Base-by-base conservation (phyloP, 2,797 vertebrate genomes). In the Anomalospiza imberbis region DNA sequence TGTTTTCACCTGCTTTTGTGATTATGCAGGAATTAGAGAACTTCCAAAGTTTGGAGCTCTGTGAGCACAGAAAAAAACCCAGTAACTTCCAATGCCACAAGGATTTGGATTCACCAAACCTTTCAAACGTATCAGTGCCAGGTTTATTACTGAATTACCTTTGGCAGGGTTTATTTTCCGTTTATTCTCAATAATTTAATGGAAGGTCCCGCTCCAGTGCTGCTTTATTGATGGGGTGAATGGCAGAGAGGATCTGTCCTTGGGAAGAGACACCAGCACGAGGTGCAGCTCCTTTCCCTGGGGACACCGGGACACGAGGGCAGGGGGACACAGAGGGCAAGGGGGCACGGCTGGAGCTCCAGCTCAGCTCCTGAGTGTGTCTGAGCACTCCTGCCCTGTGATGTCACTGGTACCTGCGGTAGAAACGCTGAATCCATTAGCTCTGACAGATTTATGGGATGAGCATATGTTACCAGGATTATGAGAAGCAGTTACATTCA, bases 11-110 rank as follows among this genome's bases (percentile, higher is more conserved):
- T 75, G n/a, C 19, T 73, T 73, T 83, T 88, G 44, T 62, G 40
- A 47, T 78, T 58, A 34, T 89, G 82, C 83, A 74, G 36, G 90
- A 93, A 94, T 10, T 47, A 89, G 94, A 68, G 74, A 21, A 73
- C 65, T 94, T 82, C 68, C 29, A 66, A 18, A 45, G 79, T 94
- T 91, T 95, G 93, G 72, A 94, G 94, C 65, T 95, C 90, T 85
- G 71, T 15, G 80, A 92, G 66, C 87, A 75, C 63, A 96, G 88
- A 58, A 85, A 91, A 95, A 78, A 24, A 1, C 5, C 25, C 82
- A 75, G 89, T 70, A 75, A 75, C 70, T 85, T 88, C 20, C 65
- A 32, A 8, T 62, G 77, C 65, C 63, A 54, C 44, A 36, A 54
- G 90, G 91, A n/a, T 38, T 71, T 47, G 18, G n/a, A 16, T 61